phyloP scores from a whole-genome alignment of 2,797 vertebrate genomes.

The Meriones psammophilus region DNA sequence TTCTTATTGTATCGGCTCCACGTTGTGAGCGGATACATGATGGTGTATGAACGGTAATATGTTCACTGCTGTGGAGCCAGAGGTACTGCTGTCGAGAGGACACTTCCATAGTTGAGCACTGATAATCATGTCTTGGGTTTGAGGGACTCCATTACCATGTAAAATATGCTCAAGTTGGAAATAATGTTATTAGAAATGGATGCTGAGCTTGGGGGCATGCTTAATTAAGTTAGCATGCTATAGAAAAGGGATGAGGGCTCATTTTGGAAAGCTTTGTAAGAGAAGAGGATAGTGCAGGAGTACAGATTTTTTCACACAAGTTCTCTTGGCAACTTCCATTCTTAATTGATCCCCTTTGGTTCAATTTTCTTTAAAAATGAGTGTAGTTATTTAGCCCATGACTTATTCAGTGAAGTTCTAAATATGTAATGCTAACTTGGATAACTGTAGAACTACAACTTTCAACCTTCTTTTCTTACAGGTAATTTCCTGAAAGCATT shows the following conservation, averaged over 20 bases:
- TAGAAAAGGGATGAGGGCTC: neutral
- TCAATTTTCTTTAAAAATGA: constrained; percentile 38
- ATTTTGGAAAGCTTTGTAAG: neutral
- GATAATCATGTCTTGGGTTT: neutral
- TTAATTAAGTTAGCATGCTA: neutral
- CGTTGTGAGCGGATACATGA: neutral
- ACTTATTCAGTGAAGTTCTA: constrained; percentile 63
- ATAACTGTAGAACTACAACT: constrained; percentile 62
- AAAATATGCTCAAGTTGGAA: neutral
- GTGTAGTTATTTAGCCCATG: constrained; percentile 44
- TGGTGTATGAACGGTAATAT: neutral
- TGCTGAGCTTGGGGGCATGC: neutral
- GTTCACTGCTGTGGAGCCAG: neutral
- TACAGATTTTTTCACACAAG: neutral
- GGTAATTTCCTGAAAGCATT: constrained; percentile 56
- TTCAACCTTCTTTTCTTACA: constrained; percentile 43
- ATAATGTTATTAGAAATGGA: constrained; percentile 28
- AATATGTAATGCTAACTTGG: constrained; percentile 19
- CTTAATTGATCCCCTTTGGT: constrained; percentile 1
- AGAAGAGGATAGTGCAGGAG: neutral
- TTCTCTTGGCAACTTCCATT: neutral
- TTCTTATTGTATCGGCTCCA: constrained; percentile 18
- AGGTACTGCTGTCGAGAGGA: neutral
- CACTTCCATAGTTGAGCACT: neutral
- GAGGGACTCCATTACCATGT: neutral